Percentiles rank a stretch among this genome's conserved stretches.
These are phyloP conservation scores for Willisornis vidua DNA, from an alignment of 2,113 vertebrate genomes.

Conservation along the genomic window DNA sequence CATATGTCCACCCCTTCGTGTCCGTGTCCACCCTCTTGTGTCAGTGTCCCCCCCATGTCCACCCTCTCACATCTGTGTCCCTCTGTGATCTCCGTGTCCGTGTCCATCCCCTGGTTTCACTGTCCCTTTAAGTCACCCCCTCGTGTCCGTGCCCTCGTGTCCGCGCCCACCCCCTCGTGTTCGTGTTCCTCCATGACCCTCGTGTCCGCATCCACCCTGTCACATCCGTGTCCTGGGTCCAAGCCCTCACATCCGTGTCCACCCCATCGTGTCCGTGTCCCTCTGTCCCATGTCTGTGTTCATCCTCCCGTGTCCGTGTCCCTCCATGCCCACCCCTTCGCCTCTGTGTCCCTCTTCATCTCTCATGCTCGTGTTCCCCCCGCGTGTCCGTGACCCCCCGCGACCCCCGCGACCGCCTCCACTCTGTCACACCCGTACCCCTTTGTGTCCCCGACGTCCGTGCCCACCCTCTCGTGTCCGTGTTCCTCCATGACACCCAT, in stretches of 20 bases:
- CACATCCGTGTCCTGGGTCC: not conserved
- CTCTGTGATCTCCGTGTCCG: not conserved
- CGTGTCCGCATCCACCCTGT: not conserved
- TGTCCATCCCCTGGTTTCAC: not conserved
- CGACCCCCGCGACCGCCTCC: too few species aligned
- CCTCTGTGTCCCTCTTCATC: not conserved
- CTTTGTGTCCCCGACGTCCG: not conserved
- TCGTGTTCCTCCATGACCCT: not conserved
- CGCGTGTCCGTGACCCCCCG: not conserved
- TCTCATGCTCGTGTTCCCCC: too few species aligned
- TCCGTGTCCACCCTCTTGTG: not conserved
- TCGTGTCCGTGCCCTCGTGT: not conserved
- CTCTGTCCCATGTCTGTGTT: too few species aligned
- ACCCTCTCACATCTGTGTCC: not conserved
- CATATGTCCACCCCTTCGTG: not conserved
- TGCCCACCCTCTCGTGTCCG: not conserved
- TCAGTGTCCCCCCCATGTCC: not conserved
- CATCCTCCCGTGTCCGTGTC: not conserved
- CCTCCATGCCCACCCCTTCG: not conserved
- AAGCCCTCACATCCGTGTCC: not conserved
- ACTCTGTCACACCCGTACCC: not conserved
- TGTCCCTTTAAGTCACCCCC: not conserved
- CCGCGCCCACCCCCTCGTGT: not conserved
- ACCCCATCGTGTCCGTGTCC: not conserved
- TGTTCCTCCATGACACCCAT: not conserved